Evolutionary conservation across 2,888 invertebrate genomes (phyloP).

Genomic region (Augochlorella aurata): DNA sequence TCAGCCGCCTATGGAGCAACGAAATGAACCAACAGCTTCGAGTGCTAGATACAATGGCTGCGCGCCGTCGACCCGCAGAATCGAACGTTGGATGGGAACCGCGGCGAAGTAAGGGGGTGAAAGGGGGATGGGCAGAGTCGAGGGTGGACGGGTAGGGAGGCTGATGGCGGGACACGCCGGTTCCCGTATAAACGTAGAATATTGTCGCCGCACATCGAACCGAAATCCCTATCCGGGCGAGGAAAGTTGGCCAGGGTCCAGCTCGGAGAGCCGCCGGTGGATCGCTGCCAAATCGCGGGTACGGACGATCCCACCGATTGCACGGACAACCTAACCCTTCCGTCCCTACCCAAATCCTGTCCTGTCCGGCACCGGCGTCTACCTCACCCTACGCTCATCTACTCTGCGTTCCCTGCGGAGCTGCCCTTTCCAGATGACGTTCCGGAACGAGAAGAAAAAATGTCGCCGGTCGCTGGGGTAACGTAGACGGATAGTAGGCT

Average conservation of each 20-base stretch:
- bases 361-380: slow-evolving; percentile 34
- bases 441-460: slow-evolving; percentile 50
- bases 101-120: slow-evolving; percentile 6
- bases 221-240: slow-evolving; percentile 70
- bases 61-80: slow-evolving; percentile 55
- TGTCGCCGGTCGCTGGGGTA: slow-evolving; percentile 22
- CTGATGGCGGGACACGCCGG: slow-evolving; percentile 14
- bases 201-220: slow-evolving; percentile 74
- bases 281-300: slow-evolving; percentile 66
- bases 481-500: slow-evolving; percentile 33
- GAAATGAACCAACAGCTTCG: slow-evolving; percentile 63
- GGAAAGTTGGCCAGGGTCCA: slow-evolving; percentile 63
- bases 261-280: slow-evolving; percentile 52
- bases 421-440: slow-evolving; percentile 60
- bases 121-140: slow-evolving; percentile 17
- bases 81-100: slow-evolving; percentile 36
- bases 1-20: slow-evolving; percentile 56
- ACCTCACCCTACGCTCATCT: slow-evolving; percentile 33
- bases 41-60: slow-evolving; percentile 64
- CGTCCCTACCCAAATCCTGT: neutral
- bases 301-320: slow-evolving; percentile 63
- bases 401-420: slow-evolving; percentile 17
- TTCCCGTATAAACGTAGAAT: slow-evolving; percentile 70
- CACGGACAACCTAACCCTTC: slow-evolving; percentile 60
- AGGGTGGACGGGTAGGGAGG: neutral